Base-by-base conservation (phyloP, 2,888 invertebrate genomes). In the Tachina fera region DNA sequence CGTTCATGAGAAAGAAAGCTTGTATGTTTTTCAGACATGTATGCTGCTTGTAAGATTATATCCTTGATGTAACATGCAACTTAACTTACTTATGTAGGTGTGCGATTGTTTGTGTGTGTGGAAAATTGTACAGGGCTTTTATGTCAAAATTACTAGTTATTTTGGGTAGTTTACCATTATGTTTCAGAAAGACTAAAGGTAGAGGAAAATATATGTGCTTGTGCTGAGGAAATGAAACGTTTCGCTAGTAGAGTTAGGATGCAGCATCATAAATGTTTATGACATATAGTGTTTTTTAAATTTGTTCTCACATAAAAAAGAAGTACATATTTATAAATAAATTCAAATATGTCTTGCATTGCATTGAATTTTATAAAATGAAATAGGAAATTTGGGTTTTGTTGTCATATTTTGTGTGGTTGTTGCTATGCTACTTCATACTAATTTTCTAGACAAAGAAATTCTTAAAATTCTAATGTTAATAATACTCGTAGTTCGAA, bases 91-190 rank as follows among this genome's bases (percentile, higher is more conserved):
- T 68, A 70, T 39, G 31, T 31, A 16, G 3, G 14, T 61, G 41
- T 41, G 60, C 19, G 14, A 41, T 19, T 49, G 47, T 70, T 56
- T 45, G 45, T 60, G 31, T 43, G 31, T 53, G 51, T 56, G 56
- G 68, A 76, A 70, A 82, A 76, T 53, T 76, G 63, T 70, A 47
- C 22, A 70, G 56, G 71, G 65, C 56, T 79, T 65, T 86, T 79
- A 75, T 86, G 72, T 76, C 75, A 83, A 86, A 83, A 83, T 86
- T 76, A 76, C 79, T 86, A 79, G 86, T 83, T 72, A 75, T 72
- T 67, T 81, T 80, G 76, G 31, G 56, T 80, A 81, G 58, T 65
- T 71, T 76, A 82, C 31, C 65, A 58, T 75, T 75, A 16, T 77
- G 58, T 76, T 74, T 47, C 43, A 60, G 16, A 16, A 63, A 53